Conservation (phyloP, 2,797 vertebrate genomes). For the Pseudomugil tenellus region DNA sequence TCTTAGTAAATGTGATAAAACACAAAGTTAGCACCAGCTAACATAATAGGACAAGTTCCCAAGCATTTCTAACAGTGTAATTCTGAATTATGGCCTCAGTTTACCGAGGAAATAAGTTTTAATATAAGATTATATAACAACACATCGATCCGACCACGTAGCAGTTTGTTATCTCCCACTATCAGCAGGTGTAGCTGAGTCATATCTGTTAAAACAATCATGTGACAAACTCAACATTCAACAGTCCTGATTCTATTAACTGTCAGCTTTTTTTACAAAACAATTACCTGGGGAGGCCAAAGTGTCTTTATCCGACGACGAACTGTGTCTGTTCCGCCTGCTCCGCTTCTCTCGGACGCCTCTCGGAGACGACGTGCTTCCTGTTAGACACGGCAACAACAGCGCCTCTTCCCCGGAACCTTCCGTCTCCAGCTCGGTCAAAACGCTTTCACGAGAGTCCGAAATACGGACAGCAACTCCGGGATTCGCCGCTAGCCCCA, state of each 20-base stretch:
- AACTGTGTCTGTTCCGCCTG: slow-evolving; percentile 77
- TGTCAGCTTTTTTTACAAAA: neutral
- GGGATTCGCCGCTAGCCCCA: slow-evolving; percentile 64
- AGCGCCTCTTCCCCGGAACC: slow-evolving; percentile 82
- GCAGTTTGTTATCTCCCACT: slow-evolving; percentile 6
- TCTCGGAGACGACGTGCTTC: slow-evolving; percentile 72
- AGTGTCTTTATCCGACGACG: slow-evolving; percentile 82
- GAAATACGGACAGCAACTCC: slow-evolving; percentile 79
- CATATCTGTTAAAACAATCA: neutral
- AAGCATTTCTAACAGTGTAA: neutral
- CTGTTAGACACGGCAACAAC: slow-evolving; percentile 76
- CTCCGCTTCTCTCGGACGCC: slow-evolving; percentile 66
- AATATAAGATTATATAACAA: slow-evolving; percentile 3
- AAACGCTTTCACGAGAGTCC: slow-evolving; percentile 80
- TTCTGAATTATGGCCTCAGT: neutral
- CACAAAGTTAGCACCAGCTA: neutral
- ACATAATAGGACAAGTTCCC: neutral
- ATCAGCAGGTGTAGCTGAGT: neutral
- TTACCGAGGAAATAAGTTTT: neutral
- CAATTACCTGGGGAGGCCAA: slow-evolving; percentile 80
- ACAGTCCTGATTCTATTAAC: no score
- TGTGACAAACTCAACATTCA: neutral
- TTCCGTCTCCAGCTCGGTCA: slow-evolving; percentile 83
- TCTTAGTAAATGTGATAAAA: neutral
- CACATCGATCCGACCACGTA: slow-evolving; percentile 25